phyloP scores from a whole-genome alignment of 2,113 vertebrate species.

The Ascaphus truei region DNA sequence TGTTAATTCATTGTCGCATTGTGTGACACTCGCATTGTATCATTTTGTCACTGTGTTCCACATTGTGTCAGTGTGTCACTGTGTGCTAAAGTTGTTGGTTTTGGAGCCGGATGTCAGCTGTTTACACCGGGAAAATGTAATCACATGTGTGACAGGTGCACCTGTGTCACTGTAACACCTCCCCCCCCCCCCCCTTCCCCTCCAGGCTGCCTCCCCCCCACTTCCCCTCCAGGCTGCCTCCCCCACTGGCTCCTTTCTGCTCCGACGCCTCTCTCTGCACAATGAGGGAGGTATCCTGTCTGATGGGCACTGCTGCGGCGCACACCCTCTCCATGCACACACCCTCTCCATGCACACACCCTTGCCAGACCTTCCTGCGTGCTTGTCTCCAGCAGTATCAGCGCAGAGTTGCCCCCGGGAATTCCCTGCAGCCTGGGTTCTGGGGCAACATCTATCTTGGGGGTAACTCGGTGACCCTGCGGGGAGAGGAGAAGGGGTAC shows the following conservation, averaged over 20 bases:
- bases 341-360: too few relatives aligned
- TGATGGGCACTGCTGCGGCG: constrained; percentile 67
- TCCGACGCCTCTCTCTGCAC: constrained; percentile 47
- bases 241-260: neutral
- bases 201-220: neutral
- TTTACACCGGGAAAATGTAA: too few relatives aligned
- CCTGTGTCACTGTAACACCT: too few relatives aligned
- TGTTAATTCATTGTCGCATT: too few relatives aligned
- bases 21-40: too few relatives aligned
- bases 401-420: constrained; percentile 53
- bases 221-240: neutral
- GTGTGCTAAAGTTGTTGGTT: too few relatives aligned
- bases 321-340: neutral
- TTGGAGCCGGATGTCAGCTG: too few relatives aligned
- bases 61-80: too few relatives aligned
- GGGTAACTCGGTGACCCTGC: constrained; percentile 59
- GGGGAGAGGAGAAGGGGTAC: constrained; percentile 36
- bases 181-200: neutral
- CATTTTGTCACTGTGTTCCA: too few relatives aligned
- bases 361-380: constrained; percentile 70
- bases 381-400: constrained; percentile 78
- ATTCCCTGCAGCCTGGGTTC: constrained; percentile 67
- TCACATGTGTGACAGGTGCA: too few relatives aligned
- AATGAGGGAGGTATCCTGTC: constrained; percentile 62
- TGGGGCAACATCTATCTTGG: constrained; percentile 60